These are phyloP conservation scores for Nothocercus nigrocapillus DNA, from an alignment of 2,113 vertebrate species.

Conservation along the genomic window DNA sequence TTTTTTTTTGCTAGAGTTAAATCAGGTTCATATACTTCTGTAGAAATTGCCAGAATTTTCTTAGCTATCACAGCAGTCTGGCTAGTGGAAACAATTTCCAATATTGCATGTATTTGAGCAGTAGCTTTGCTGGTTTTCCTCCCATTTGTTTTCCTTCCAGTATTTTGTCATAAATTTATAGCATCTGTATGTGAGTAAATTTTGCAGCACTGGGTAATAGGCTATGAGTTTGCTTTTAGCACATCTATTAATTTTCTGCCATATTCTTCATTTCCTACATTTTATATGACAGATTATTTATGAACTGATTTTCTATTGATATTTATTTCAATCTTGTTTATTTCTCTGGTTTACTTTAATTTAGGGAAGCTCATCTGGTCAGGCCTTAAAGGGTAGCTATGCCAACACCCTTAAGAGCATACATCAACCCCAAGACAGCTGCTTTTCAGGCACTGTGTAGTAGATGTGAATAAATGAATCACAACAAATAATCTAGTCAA, in stretches of 20 bases:
- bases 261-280: conserved; percentile 40
- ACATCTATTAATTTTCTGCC: conserved; percentile 64
- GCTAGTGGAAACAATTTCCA: not conserved
- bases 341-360: conserved; percentile 42
- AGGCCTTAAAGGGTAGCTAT: not conserved
- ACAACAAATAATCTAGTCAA: conserved; percentile 28
- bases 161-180: conserved; percentile 68
- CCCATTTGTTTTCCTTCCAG: conserved; percentile 7
- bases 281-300: conserved; percentile 66
- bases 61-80: not conserved
- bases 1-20: not conserved
- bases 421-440: not conserved
- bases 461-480: not conserved
- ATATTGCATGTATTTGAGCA: not conserved
- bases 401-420: not conserved
- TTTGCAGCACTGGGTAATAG: conserved; percentile 9
- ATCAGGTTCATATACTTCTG: not conserved
- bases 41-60: not conserved
- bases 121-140: not conserved
- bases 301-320: conserved; percentile 28
- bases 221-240: conserved; percentile 34
- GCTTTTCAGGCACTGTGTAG: not conserved
- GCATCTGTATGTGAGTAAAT: conserved; percentile 42
- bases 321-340: conserved; percentile 64
- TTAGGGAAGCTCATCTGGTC: conserved; percentile 33